Conservation (phyloP, 2,113 vertebrate genomes). For the Gallinago undulata region DNA sequence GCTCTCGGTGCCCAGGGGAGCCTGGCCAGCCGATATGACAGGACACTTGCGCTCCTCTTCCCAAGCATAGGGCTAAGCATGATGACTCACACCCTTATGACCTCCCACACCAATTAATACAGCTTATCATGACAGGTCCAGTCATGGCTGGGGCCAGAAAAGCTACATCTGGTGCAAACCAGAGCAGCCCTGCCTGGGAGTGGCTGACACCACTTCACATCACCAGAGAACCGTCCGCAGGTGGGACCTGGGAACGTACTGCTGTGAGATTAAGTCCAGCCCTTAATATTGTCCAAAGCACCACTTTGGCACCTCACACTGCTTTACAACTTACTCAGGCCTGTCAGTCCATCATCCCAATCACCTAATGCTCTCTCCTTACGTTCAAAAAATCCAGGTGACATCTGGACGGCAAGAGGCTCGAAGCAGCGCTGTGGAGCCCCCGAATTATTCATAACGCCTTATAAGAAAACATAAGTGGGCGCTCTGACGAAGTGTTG, state of each 20-base stretch:
- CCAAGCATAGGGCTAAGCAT: not conserved
- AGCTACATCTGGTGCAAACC: not conserved
- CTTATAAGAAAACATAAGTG: not conserved
- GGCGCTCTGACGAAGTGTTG: not conserved
- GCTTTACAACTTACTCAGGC: not conserved
- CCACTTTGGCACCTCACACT: not conserved
- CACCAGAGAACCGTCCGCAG: not conserved
- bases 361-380: not conserved
- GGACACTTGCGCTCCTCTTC: fast-evolving
- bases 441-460: not conserved
- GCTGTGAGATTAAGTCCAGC: not conserved
- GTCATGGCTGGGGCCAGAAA: not conserved
- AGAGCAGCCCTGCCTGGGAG: not conserved
- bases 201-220: not conserved
- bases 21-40: fast-evolving
- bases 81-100: not conserved
- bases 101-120: not conserved
- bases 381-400: not conserved
- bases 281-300: not conserved
- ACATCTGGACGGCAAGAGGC: not conserved
- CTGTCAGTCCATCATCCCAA: not conserved
- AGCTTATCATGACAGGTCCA: fast-evolving
- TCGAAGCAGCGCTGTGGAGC: not conserved
- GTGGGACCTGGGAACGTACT: not conserved
- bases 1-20: not conserved